Base-by-base conservation (phyloP, 2,888 invertebrate genomes). In the Cephus nigrinus region DNA sequence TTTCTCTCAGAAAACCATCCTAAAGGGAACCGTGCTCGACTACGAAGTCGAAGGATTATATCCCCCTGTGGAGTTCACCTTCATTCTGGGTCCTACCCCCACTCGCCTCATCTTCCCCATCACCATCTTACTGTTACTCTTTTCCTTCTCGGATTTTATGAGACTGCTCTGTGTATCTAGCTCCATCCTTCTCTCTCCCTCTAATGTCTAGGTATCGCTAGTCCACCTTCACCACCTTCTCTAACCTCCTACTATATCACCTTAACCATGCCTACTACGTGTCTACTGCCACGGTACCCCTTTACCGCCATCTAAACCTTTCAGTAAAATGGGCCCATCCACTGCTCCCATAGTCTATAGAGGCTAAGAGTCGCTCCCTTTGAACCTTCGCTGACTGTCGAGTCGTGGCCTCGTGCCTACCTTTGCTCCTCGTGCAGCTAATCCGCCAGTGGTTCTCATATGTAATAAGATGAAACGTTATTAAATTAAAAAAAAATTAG, bases 1-100 rank as follows among this genome's bases (percentile, higher is more conserved):
- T 32, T 71, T 71, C 71, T 33, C 71, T 31, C 31, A 33, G 71
- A 31, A 71, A 55, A 79, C 78, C 81, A 83, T 87, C 84, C 85
- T 83, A 88, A 87, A 84, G 86, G 84, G 85, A 73, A 87, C 89
- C 91, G 90, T 91, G 91, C 86, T 86, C 82, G 81, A 80, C 81
- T 82, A 85, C 85, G 80, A 83, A 80, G 83, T 82, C 85, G 83
- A 82, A 86, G 90, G 91, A 91, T 91, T 91, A 91, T 80, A 80
- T 84, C 84, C 85, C 85, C 81, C 83, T 83, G 84, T 55, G 55
- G 55, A 84, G 81, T 85, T 85, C 82, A 81, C 80, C 82, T 77
- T 80, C 80, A 80, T 80, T 82, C 82, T 80, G 82, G 75, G 73
- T 82, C 77, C 81, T 72, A 79, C 79, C 84, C 82, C 79, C 80